Evolutionary conservation across 2,888 invertebrate genomes (phyloP), one percentile per base, ranked within the genome.

Genomic region (Ashinkailepas kermadecensis): DNA sequence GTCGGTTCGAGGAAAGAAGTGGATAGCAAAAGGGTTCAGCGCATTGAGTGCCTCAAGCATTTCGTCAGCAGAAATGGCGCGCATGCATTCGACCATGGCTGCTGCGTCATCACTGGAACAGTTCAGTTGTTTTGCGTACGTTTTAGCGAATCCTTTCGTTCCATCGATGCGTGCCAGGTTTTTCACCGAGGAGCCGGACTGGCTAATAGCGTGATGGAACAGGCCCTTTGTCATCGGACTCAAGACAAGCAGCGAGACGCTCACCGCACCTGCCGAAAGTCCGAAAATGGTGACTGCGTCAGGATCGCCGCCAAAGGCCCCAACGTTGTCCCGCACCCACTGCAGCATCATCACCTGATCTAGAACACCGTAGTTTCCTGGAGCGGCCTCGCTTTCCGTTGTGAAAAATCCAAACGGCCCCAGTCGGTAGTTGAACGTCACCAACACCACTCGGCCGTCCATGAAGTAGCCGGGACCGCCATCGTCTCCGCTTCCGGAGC

Each of bases 291-390:
- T 85, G 3, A 85, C 85, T 39, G 82, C 79, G 56, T 84, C 84
- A 56, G 82, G 83, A 70, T 84, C 82, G 18, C 83, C 85, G 56
- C 86, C 85, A 59, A 85, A 85, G 81, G 83, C 83, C n/a, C 81
- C 81, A 58, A 86, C 85, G 83, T 85, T 85, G 11, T 85, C 83
- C 21, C 83, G 83, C 9, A 85, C 70, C 85, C 86, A 86, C 58
- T 84, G 65, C 62, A 86, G 59, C 85, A 87, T 83, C 85, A 86
- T 82, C 82, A 86, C 80, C 83, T 85, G 84, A 86, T 88, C 88
- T 86, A 88, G 86, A 86, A 88, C 74, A 82, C 84, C 86, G 85
- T 84, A 85, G 82, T 86, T 86, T 64, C 86, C 85, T 10, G 86
- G 85, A 12, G 84, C 84, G 13, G 84, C 82, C 15, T 84, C 84